Evolutionary conservation across 2,113 vertebrate species (phyloP).

Genomic region (Upupa epops): DNA sequence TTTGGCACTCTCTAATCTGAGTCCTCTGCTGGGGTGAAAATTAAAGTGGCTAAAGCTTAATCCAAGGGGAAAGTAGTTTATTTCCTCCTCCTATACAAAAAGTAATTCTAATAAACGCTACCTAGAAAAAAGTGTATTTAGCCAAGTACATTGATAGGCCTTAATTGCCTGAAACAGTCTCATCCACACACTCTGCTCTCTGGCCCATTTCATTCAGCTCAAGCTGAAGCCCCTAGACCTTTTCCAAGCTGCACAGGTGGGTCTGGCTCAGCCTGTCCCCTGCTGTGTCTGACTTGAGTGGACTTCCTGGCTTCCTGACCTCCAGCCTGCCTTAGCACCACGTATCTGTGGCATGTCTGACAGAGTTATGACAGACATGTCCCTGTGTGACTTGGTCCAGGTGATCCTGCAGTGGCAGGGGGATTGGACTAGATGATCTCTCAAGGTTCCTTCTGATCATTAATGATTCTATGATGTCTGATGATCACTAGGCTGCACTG

Average conservation of each 20-base stretch:
- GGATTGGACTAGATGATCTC: too few species aligned
- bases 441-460: too few species aligned
- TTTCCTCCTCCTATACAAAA: accelerated
- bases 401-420: too few species aligned
- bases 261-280: neutral
- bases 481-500: neutral
- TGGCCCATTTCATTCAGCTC: neutral
- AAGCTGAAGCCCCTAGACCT: neutral
- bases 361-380: slow-evolving; percentile 4
- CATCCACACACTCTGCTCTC: neutral
- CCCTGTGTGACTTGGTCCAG: too few species aligned
- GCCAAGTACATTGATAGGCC: neutral
- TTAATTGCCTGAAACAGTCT: neutral
- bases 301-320: neutral
- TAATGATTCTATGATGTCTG: too few species aligned
- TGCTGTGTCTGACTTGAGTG: neutral
- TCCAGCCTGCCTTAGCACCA: neutral
- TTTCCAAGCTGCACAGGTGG: neutral
- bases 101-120: neutral
- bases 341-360: neutral
- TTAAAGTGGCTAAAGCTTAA: neutral
- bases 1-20: neutral
- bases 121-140: neutral
- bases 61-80: neutral
- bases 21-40: slow-evolving; percentile 33